Evolutionary conservation across 2,113 vertebrate genomes (phyloP), one percentile per base, ranked within the genome.

Genomic region (Zosterops borbonicus): DNA sequence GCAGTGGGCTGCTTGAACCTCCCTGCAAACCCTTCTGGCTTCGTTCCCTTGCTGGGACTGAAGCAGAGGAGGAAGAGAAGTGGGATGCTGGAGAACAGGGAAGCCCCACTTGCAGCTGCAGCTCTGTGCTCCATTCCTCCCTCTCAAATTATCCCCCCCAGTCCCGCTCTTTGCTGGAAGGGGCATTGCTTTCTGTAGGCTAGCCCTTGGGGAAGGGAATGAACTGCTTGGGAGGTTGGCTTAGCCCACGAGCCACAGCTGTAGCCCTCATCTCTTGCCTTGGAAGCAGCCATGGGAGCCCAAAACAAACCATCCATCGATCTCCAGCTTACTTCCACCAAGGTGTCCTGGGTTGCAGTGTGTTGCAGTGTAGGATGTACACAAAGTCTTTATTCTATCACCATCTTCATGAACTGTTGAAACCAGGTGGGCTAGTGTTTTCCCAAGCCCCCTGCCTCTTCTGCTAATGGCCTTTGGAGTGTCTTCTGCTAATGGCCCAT

Each of bases 241-340:
- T 79, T 15, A 47, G n/a, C 39, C 42, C 62, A 58, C 0, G 0
- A 55, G n/a, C 23, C 22, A 4, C 5, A 5, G 81, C 9, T 80
- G 19, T 3, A 63, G 22, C 4, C 2, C 42, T 63, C 3, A 0
- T 13, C 44, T n/a, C 44, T 59, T 0, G 2, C 81, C 58, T 35
- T 6, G 24, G 22, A 14, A 74, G 19, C 60, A 70, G 19, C 55
- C 56, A 11, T 0, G 27, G 0, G 0, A 39, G 16, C 12, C 76
- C 56, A 31, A 67, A 88, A 8, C 65, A 31, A 74, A 14, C 31
- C 47, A 29, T 52, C 33, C 13, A 49, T 62, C 74, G 9, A 46
- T n/a, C 24, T 39, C 37, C 55, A 60, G 35, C 55, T 74, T 22
- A 35, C 53, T 75, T 87, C 35, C 73, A 5, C 3, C 4, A 46